phyloP scores from a whole-genome alignment of 2,888 invertebrate species.

The Pyrrhia umbra region DNA sequence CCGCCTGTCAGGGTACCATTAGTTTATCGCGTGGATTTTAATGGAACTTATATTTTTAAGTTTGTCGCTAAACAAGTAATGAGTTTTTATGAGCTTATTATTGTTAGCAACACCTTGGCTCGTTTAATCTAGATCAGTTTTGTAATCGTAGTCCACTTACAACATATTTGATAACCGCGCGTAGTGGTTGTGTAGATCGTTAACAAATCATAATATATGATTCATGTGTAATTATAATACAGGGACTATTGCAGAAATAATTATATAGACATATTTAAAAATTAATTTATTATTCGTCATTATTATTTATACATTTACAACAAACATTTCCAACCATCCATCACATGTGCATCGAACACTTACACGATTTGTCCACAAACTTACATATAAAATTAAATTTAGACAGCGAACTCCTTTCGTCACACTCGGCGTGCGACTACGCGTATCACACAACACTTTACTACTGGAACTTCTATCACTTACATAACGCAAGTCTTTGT shows the following conservation, averaged over 20 bases:
- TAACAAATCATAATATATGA: constrained; percentile 28
- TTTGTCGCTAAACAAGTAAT: constrained; percentile 29
- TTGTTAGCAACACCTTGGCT: constrained; percentile 50
- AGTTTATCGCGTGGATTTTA: too few relatives aligned
- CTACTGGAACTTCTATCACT: constrained; percentile 78
- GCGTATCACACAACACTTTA: constrained; percentile 71
- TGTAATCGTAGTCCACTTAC: constrained; percentile 59
- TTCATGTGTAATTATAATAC: constrained; percentile 1
- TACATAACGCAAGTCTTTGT: constrained; percentile 84
- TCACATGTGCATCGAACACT: constrained; percentile 64
- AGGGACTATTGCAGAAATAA: constrained; percentile 53
- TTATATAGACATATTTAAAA: constrained; percentile 63
- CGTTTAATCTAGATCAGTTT: constrained; percentile 60
- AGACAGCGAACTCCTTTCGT: constrained; percentile 78
- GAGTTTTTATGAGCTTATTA: constrained; percentile 37
- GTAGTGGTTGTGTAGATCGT: constrained; percentile 52
- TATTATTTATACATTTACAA: constrained; percentile 68
- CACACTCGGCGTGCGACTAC: constrained; percentile 69
- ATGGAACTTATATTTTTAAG: too few relatives aligned
- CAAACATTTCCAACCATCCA: constrained; percentile 73
- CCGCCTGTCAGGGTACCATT: too few relatives aligned
- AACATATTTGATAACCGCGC: constrained; percentile 53
- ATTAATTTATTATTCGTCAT: constrained; percentile 83
- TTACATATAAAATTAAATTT: constrained; percentile 75
- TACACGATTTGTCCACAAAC: constrained; percentile 71